Evolutionary conservation across 2,797 vertebrate species (phyloP).

Genomic region (Adelosebastes latens): DNA sequence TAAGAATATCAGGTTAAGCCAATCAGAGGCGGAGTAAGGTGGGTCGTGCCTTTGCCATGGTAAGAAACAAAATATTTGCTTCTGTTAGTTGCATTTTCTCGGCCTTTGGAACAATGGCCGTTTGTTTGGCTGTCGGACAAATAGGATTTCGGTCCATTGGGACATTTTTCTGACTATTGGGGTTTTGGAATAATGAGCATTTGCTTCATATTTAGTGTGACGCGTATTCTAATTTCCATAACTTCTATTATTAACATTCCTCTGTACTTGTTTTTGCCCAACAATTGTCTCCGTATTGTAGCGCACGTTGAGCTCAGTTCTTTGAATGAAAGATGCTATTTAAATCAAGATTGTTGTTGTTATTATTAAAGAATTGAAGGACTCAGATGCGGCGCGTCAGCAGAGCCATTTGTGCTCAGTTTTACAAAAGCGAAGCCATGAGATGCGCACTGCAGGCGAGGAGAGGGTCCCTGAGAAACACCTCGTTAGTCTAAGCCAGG

Average conservation of each 20-base stretch:
- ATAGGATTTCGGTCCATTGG: no score
- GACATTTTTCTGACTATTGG: no score
- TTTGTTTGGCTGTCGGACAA: no score
- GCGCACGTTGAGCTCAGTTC: neutral
- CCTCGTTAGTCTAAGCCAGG: constrained; percentile 50
- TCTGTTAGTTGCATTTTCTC: no score
- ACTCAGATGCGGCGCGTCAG: neutral
- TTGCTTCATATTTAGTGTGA: no score
- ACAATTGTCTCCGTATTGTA: neutral
- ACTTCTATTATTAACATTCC: neutral
- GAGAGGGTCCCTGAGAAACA: constrained; percentile 45
- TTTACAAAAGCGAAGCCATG: constrained; percentile 22
- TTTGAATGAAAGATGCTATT: neutral
- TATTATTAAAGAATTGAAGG: neutral
- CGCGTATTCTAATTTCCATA: neutral
- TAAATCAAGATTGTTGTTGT: neutral
- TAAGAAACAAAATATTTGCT: no score
- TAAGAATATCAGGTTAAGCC: no score
- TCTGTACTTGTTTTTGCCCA: neutral
- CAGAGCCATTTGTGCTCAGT: neutral
- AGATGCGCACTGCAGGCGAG: constrained; percentile 12
- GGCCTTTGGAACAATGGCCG: no score
- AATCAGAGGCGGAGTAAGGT: no score
- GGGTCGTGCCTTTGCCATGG: no score
- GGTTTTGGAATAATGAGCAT: no score